phyloP scores from a whole-genome alignment of 2,113 vertebrate genomes.

The Sander lucioperca region DNA sequence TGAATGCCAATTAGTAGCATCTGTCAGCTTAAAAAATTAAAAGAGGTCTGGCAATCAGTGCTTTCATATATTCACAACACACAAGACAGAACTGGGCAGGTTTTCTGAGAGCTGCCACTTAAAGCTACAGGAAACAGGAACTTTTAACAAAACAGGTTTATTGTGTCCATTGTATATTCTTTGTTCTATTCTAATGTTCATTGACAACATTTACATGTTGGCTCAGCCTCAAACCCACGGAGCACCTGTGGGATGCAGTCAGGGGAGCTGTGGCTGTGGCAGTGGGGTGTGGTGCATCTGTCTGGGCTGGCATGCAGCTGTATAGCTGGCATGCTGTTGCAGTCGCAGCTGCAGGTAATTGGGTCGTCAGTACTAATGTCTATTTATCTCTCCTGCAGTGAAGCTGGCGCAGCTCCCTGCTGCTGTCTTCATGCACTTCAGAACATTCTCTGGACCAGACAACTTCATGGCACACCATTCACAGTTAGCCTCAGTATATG shows the following conservation, averaged over 20 bases:
- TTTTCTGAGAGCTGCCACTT: not conserved
- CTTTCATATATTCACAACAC: slow-evolving; percentile 8
- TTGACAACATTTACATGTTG: not conserved
- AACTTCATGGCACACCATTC: slow-evolving; percentile 2
- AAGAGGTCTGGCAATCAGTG: slow-evolving; percentile 27
- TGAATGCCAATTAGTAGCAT: slow-evolving; percentile 47
- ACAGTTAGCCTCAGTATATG: not conserved
- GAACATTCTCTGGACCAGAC: slow-evolving; percentile 26
- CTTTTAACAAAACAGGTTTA: no score
- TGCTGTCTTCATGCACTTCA: slow-evolving; percentile 31
- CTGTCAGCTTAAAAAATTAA: slow-evolving; percentile 27
- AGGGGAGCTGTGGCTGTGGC: slow-evolving; percentile 16
- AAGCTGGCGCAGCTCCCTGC: slow-evolving; percentile 35
- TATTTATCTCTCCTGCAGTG: slow-evolving; percentile 52
- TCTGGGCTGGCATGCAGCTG: slow-evolving; percentile 36
- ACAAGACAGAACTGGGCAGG: not conserved
- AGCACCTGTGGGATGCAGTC: slow-evolving; percentile 3
- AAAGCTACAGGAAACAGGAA: not conserved
- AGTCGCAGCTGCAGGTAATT: slow-evolving; percentile 67
- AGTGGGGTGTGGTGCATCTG: slow-evolving; percentile 38
- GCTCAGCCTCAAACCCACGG: slow-evolving; percentile 3
- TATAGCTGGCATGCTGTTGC: slow-evolving; percentile 28
- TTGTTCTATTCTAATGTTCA: not conserved
- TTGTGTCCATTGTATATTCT: not conserved
- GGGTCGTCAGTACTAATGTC: slow-evolving; percentile 62